Evolutionary conservation across 2,888 invertebrate genomes (phyloP).

Genomic region (Phlogophora meticulosa): DNA sequence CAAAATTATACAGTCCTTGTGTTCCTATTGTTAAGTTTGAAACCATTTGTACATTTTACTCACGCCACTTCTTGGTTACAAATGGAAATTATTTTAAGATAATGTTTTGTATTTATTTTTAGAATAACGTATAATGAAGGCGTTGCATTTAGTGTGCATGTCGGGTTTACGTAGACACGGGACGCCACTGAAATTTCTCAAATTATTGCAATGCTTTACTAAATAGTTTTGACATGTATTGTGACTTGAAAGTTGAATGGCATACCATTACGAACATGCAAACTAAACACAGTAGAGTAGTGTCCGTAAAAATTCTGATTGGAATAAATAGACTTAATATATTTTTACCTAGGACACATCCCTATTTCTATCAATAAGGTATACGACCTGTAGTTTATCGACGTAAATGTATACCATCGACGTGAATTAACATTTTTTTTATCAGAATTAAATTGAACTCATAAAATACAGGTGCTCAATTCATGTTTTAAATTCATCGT

Average conservation of each 20-base stretch:
- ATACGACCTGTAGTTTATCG: conserved; percentile 7
- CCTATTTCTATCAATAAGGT: too few relatives aligned
- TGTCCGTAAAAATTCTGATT: too few relatives aligned
- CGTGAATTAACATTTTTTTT: not conserved
- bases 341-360: too few relatives aligned
- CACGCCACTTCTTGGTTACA: conserved; percentile 12
- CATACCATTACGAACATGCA: not conserved
- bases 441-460: not conserved
- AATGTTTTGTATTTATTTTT: conserved; percentile 20
- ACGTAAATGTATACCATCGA: not conserved
- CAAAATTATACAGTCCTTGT: conserved; percentile 27
- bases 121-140: conserved; percentile 4
- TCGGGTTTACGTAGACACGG: conserved; percentile 7
- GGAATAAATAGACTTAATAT: too few relatives aligned
- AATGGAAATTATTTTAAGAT: conserved; percentile 27
- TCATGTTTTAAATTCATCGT: conserved; percentile 9
- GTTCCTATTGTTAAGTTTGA: conserved; percentile 8
- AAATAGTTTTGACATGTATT: conserved; percentile 8
- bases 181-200: conserved; percentile 5
- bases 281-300: too few relatives aligned
- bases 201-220: conserved; percentile 6
- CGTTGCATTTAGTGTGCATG: conserved; percentile 25
- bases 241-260: conserved; percentile 1
- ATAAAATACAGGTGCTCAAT: not conserved
- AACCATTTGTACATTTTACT: conserved; percentile 20